Evolutionary conservation across 2,888 invertebrate species (phyloP), one percentile per base, ranked within the genome.

Genomic region (Idaea aversata): DNA sequence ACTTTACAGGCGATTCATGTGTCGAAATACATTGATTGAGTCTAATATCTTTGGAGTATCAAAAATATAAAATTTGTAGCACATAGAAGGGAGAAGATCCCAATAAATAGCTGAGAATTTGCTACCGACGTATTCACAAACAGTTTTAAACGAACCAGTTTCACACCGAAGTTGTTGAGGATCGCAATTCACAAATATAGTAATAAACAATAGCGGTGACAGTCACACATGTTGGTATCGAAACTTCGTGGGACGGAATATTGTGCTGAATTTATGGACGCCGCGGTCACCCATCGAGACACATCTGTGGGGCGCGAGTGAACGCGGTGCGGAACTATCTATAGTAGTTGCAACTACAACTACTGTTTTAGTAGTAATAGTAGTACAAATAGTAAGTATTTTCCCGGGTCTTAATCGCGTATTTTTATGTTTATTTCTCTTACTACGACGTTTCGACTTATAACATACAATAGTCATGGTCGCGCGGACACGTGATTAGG

Each of bases 201-300:
- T 67, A 63, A 69, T 72, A 70, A 73, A 73, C 73, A 69, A 70
- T 64, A 67, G n/a, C 36, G 68, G 70, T 70, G 70, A 72, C 71
- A 70, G 67, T 72, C 73, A 68, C 73, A 72, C 71, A 70, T 67
- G 69, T 69, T 67, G 67, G 71, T 73, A 69, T 72, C 68, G 63
- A 66, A 71, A 70, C 72, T 72, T 78, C 74, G 65, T 69, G 70
- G 59, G 78, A 78, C 81, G 80, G 87, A 88, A 89, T 88, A 88
- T 88, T 87, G 86, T 86, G 83, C 82, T 80, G 77, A 85, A 88
- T 89, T 87, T 88, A 89, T 87, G 75, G 85, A 77, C 74, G 70
- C 74, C 81, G 85, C 82, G 85, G 85, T 85, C 82, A 81, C 76
- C 73, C 78, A 70, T 77, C 70, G 81, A 78, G 81, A 82, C 73